These are phyloP conservation scores for Apus apus DNA, from an alignment of 2,113 vertebrate genomes.

Conservation along the genomic window DNA sequence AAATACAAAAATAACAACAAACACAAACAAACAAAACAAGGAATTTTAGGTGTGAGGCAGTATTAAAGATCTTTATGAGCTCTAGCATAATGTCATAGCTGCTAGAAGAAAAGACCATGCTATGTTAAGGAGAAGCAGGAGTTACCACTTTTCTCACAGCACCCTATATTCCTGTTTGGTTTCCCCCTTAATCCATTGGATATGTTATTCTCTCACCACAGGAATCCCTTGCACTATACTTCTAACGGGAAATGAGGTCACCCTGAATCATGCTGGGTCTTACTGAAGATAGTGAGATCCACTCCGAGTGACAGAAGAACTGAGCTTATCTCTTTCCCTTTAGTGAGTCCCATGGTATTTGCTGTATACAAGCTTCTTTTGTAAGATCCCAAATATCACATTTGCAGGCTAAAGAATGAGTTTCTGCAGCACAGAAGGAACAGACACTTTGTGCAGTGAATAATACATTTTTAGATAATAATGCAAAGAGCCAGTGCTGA, in stretches of 20 bases:
- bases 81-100: background rate
- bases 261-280: background rate
- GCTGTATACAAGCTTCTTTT: background rate
- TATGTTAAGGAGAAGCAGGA: background rate
- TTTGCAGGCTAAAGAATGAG: background rate
- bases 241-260: background rate
- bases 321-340: background rate
- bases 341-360: background rate
- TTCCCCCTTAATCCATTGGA: background rate
- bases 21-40: background rate
- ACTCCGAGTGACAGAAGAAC: background rate
- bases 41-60: background rate
- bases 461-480: background rate
- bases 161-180: background rate
- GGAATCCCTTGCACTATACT: background rate
- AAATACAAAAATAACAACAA: background rate
- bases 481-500: background rate
- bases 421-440: background rate
- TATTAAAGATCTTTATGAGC: background rate
- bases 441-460: background rate
- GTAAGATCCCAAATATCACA: background rate
- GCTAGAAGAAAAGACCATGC: background rate
- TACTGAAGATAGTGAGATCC: background rate
- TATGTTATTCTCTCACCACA: background rate
- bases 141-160: background rate